These are phyloP conservation scores for Oligia latruncula DNA, from an alignment of 2,888 invertebrate genomes.

Conservation along the genomic window DNA sequence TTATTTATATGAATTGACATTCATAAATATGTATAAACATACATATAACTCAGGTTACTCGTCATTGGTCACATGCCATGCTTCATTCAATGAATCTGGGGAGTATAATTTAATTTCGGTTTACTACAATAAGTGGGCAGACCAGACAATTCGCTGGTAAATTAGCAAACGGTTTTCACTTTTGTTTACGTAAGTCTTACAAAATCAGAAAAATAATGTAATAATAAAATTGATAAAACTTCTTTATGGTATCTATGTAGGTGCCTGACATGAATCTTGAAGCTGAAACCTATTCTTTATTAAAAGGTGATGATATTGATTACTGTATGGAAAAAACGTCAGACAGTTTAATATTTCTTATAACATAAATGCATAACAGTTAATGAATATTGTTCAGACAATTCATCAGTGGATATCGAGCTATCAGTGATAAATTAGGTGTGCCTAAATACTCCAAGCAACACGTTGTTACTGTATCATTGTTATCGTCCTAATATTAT, in stretches of 20 bases:
- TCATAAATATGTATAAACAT: background rate
- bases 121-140: background rate
- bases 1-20: constrained; percentile 14
- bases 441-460: constrained; percentile 32
- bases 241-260: background rate
- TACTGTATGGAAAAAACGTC: background rate
- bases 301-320: background rate
- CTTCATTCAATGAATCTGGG: constrained; percentile 31
- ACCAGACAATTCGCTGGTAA: background rate
- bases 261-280: constrained; percentile 4
- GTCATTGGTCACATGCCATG: constrained; percentile 53
- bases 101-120: background rate
- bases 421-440: constrained; percentile 52
- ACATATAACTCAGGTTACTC: constrained; percentile 4
- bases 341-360: background rate
- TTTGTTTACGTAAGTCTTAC: background rate
- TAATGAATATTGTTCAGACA: constrained; percentile 30
- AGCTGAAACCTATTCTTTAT: constrained; percentile 7
- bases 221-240: background rate
- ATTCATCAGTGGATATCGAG: constrained; percentile 39
- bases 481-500: constrained; percentile 50
- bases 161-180: background rate
- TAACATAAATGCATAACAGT: constrained; percentile 20
- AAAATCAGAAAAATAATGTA: background rate
- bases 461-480: constrained; percentile 21